These are phyloP conservation scores for Acropora yongei DNA, from an alignment of 64 coral and sea anemone species.

Conservation along the genomic window DNA sequence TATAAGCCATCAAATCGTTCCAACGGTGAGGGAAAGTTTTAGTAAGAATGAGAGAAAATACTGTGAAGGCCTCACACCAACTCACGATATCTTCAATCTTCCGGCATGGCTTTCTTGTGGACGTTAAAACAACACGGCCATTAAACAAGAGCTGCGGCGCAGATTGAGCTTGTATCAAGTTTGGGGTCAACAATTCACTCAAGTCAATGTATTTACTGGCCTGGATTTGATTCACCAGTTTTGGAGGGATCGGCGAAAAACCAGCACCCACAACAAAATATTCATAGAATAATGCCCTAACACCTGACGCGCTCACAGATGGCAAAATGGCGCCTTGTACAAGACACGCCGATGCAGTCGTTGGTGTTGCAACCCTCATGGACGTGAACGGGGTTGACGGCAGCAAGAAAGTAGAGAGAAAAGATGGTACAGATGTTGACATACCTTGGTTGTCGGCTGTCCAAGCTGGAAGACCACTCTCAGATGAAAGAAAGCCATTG, in stretches of 20 bases:
- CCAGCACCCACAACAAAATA: too few relatives aligned
- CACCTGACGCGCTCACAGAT: neutral
- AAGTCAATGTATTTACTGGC: conserved; percentile 1
- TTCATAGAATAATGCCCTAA: too few relatives aligned
- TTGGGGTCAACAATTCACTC: neutral
- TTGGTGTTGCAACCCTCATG: neutral
- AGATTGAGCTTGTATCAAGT: neutral
- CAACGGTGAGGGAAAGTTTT: too few relatives aligned
- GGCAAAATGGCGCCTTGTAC: neutral
- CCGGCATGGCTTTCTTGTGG: too few relatives aligned
- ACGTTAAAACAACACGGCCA: too few relatives aligned
- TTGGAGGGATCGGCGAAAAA: neutral
- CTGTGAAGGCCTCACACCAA: too few relatives aligned
- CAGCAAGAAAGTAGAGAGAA: neutral
- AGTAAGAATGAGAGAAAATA: too few relatives aligned
- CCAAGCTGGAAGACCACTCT: neutral
- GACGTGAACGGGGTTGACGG: too few relatives aligned
- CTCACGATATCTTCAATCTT: too few relatives aligned
- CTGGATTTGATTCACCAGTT: conserved; percentile 16
- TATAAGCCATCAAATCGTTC: too few relatives aligned
- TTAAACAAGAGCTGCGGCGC: too few relatives aligned
- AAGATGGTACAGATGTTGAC: conserved; percentile 11
- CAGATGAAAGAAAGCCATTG: neutral
- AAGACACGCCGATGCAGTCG: neutral
- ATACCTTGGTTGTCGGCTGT: conserved; percentile 21